Base-by-base conservation (phyloP, 2,797 vertebrate genomes). In the Macroramphosus scolopax region DNA sequence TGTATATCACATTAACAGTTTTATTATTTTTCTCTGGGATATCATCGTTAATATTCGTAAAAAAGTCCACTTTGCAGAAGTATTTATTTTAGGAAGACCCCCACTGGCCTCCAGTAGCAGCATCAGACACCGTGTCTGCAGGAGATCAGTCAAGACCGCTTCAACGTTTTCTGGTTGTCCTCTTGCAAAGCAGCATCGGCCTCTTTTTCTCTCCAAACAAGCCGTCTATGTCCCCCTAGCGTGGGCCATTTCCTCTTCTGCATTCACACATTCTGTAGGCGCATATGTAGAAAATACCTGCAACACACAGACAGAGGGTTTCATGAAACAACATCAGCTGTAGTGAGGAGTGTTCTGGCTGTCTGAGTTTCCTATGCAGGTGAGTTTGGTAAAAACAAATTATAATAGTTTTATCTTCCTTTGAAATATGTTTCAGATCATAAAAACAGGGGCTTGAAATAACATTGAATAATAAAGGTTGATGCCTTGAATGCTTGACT, bases 231-330 rank as follows among this genome's bases (percentile, higher is more conserved):
- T 56, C 28, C 32, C 18, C 80, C 61, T 85, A 93, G 72, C 87
- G 90, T 17, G 88, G 82, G 6, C 85, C 75, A 2, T 83, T 78
- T 42, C 86, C 84, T 77, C 90, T 89, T 41, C 90, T 88, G 60
- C 90, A 90, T 62, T 93, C 90, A 13, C 91, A 90, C 90, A 92
- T 92, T 72, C 91, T 90, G 76, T 93, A 93, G 58, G 92, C 92
- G 32, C 92, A 94, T 84, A 93, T 91, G 88, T 93, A 94, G 81
- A 94, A 94, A 65, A 93, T 92, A 36, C 92, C 92, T 93, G 84
- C 17, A 78, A 80, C n/a, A 46, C 30, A 72, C 13, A 59, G n/a
- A 60, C 2, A 5, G 12, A 18, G 24, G 3, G 1, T 45, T 41
- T 18, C 8, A 7, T 26, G 25, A 26, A 26, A 26, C 5, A 6